Evolutionary conservation across 2,797 vertebrate genomes (phyloP).

Genomic region (Poeciliopsis presidionis): DNA sequence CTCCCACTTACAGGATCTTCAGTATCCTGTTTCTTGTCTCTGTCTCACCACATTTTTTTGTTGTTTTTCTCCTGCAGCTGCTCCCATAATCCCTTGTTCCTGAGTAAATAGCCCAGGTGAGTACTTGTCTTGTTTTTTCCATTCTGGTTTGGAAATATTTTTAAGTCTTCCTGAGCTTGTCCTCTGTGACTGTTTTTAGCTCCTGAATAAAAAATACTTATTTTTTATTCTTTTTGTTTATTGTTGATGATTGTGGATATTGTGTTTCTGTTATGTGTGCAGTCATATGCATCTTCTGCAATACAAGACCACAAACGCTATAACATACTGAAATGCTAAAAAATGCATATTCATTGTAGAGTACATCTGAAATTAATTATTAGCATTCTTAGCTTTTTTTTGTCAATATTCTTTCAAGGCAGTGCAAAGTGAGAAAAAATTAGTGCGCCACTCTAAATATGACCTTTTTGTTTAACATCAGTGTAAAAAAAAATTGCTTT

Average conservation of each 20-base stretch:
- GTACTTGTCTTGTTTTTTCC: neutral
- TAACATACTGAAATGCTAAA: neutral
- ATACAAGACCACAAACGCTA: neutral
- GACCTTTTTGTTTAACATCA: neutral
- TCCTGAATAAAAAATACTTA: neutral
- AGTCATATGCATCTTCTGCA: neutral
- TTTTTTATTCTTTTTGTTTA: neutral
- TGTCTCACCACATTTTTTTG: neutral
- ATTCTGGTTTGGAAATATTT: neutral
- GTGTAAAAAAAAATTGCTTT: neutral
- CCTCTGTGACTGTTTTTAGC: neutral
- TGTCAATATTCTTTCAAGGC: neutral
- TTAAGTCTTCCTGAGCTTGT: neutral
- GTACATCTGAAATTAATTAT: neutral
- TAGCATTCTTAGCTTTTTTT: neutral
- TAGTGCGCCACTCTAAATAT: neutral
- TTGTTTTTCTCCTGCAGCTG: neutral
- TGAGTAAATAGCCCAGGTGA: neutral
- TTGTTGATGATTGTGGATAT: no score
- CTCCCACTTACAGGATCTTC: neutral
- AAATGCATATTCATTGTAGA: neutral
- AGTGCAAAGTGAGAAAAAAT: neutral
- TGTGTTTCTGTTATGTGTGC: neutral
- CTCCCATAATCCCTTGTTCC: neutral
- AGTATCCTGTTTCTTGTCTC: neutral